Conservation (phyloP, 2,888 invertebrate species). For the Acleris emargana region DNA sequence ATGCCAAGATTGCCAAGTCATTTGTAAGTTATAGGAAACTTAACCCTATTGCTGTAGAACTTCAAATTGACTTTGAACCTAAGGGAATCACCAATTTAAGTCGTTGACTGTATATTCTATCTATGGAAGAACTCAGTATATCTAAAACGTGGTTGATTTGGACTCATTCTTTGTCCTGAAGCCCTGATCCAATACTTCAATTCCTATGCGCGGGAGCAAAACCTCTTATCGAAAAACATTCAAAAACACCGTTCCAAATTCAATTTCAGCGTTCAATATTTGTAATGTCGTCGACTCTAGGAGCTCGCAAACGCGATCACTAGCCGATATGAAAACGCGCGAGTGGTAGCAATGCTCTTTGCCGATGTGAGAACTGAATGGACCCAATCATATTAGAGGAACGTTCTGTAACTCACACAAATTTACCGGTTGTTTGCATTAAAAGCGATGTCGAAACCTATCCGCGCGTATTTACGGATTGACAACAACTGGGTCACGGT, state of each 20-base stretch:
- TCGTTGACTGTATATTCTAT: no score
- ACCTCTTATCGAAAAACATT: conserved; percentile 40
- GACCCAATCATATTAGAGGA: conserved; percentile 27
- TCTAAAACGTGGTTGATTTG: background rate
- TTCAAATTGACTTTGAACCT: no score
- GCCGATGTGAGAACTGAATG: conserved; percentile 34
- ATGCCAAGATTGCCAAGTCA: no score
- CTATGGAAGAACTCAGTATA: no score
- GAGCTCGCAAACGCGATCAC: conserved; percentile 49
- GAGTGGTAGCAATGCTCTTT: conserved; percentile 56
- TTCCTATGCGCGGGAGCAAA: conserved; percentile 24
- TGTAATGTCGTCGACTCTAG: conserved; percentile 52
- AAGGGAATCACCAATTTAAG: no score
- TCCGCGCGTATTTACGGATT: conserved; percentile 13
- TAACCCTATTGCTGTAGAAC: no score
- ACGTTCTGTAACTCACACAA: conserved; percentile 20
- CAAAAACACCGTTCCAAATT: conserved; percentile 58
- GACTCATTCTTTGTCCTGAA: conserved; percentile 2
- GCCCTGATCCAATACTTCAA: conserved; percentile 17
- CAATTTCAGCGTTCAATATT: conserved; percentile 61
- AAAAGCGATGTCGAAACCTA: conserved; percentile 9
- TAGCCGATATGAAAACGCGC: conserved; percentile 55
- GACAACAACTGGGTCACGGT: conserved; percentile 14
- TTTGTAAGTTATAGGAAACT: no score
- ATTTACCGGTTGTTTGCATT: conserved; percentile 1